Evolutionary conservation across 2,888 invertebrate genomes (phyloP).

Genomic region (Creontiades dilutus): DNA sequence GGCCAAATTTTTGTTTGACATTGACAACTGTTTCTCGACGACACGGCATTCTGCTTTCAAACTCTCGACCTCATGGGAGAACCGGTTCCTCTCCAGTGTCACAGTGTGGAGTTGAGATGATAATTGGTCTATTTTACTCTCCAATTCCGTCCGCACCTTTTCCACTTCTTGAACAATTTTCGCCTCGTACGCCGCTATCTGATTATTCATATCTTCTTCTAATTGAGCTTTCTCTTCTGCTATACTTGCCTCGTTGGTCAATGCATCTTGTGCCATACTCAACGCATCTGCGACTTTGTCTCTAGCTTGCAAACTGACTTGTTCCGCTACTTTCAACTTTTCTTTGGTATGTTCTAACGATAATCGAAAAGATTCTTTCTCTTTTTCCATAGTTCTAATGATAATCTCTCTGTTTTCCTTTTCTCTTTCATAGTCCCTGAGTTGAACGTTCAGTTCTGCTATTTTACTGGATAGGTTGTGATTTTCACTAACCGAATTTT

Average conservation of each 20-base stretch:
- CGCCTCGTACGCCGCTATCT: conserved; percentile 58
- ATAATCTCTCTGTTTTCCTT: background rate
- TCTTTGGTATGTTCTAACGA: conserved; percentile 63
- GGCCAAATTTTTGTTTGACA: conserved; percentile 62
- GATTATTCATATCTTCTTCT: conserved; percentile 66
- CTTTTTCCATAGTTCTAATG: conserved; percentile 60
- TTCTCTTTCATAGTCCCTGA: conserved; percentile 27
- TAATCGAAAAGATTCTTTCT: conserved; percentile 63
- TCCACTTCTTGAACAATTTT: conserved; percentile 70
- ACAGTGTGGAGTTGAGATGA: conserved; percentile 71
- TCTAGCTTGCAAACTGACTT: conserved; percentile 68
- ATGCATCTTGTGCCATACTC: conserved; percentile 72
- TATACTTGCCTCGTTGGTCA: conserved; percentile 72
- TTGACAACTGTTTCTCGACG: conserved; percentile 65
- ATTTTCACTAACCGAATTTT: conserved; percentile 41
- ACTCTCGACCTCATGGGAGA: conserved; percentile 70
- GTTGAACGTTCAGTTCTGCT: background rate
- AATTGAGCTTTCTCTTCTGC: conserved; percentile 73
- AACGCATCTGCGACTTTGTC: conserved; percentile 74
- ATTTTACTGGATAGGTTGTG: conserved; percentile 2
- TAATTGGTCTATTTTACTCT: conserved; percentile 63
- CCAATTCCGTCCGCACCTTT: conserved; percentile 59
- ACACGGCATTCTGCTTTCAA: conserved; percentile 70
- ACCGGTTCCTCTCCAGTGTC: conserved; percentile 65
- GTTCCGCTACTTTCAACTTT: conserved; percentile 62